Evolutionary conservation across 2,797 vertebrate genomes (phyloP), one percentile per base, ranked within the genome.

Genomic region (Molossus molossus): DNA sequence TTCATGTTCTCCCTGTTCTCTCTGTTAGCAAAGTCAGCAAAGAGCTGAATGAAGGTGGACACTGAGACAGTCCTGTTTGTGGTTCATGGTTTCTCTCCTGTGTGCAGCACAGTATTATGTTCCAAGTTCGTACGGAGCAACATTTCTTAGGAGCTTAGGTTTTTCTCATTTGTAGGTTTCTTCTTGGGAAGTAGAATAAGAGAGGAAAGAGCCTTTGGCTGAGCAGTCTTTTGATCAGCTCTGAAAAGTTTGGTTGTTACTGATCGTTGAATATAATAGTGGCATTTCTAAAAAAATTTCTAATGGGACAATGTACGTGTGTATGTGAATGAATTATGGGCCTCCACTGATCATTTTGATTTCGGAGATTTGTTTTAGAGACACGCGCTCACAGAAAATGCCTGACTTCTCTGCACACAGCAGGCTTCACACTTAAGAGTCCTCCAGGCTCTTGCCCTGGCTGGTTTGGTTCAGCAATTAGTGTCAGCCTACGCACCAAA

Each of bases 201-300:
- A 37, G 57, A 76, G 21, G 25, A 25, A 67, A 95, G 90, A 91
- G 65, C 20, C 87, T 81, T 90, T 92, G 72, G 84, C 70, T 27
- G 50, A 91, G 48, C n/a, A 4, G 77, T 94, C 90, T 92, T 84
- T 94, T 76, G 80, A 92, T 92, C 53, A 60, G n/a, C 73, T 81
- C 1, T 97, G 94, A 86, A 90, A 87, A 87, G 94, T 85, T 64
- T 18, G 64, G 88, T 88, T 89, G 84, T 95, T 94, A 23, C 75
- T 87, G 27, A 67, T 21, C 50, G 72, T 77, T 76, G 60, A 62
- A 40, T 76, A 21, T 53, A 84, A 21, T 29, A 25, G 45, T 75
- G 90, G 40, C 69, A 88, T 96, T 95, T 96, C 93, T 93, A 37
- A 93, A 86, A 79, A 57, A 15, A 62, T 89, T 72, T 88, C 33